Conservation (phyloP, 1,140 invertebrate genomes). For the Trachymyrmex septentrionalis region DNA sequence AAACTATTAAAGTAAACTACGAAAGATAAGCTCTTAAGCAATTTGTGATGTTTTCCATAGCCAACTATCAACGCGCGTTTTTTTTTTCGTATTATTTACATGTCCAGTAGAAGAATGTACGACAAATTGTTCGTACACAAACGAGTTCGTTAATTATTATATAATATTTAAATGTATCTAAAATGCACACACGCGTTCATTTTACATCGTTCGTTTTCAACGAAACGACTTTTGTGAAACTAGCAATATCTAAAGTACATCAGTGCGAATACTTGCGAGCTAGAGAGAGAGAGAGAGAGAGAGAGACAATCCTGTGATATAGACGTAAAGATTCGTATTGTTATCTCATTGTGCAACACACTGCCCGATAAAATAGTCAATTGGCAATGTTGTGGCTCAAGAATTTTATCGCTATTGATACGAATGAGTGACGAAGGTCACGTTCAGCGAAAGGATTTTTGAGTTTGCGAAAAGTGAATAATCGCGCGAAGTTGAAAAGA, state of each 20-base stretch:
- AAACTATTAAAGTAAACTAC: not conserved
- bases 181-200: not conserved
- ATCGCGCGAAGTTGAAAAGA: not conserved
- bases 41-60: not conserved
- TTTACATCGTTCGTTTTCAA: not conserved
- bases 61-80: not conserved
- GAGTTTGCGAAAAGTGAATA: slow-evolving; percentile 14
- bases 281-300: not conserved
- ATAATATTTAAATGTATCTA: not conserved
- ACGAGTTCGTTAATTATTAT: not conserved
- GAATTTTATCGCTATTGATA: slow-evolving; percentile 61
- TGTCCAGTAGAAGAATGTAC: not conserved
- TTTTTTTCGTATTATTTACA: not conserved
- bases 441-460: slow-evolving; percentile 17
- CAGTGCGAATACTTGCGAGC: not conserved
- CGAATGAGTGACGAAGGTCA: slow-evolving; percentile 38
- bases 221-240: not conserved
- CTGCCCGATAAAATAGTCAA: slow-evolving; percentile 34
- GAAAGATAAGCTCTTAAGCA: not conserved
- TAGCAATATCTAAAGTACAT: not conserved
- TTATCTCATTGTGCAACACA: slow-evolving; percentile 53
- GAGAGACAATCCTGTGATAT: slow-evolving; percentile 2
- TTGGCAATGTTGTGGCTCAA: slow-evolving; percentile 33
- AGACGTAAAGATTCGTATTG: slow-evolving; percentile 33
- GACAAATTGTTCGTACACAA: not conserved